phyloP scores from a whole-genome alignment of 2,113 vertebrate genomes.

The Platysternon megacephalum region DNA sequence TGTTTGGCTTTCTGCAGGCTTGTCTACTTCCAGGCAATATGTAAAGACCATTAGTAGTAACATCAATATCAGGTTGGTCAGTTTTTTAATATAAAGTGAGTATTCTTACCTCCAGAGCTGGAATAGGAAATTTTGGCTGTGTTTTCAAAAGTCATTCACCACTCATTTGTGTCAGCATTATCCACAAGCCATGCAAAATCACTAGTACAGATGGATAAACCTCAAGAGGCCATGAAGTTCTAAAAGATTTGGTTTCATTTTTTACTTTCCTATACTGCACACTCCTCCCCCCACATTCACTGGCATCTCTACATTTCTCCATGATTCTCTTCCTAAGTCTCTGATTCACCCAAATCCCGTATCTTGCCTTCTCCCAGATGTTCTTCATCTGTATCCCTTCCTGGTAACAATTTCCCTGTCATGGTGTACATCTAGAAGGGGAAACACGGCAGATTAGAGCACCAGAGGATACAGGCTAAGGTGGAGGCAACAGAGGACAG shows the following conservation, averaged over 20 bases:
- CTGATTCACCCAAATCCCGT: not conserved
- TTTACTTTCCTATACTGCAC: not conserved
- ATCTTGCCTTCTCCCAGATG: not conserved
- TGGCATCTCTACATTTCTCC: not conserved
- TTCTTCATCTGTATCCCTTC: not conserved
- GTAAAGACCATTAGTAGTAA: not conserved
- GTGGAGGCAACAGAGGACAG: not conserved
- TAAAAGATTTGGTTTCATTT: not conserved
- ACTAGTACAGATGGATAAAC: rapidly evolving
- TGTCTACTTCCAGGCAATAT: not conserved
- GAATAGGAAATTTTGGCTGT: not conserved
- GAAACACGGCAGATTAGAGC: not conserved
- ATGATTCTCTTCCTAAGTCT: not conserved
- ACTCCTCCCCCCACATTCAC: no score
- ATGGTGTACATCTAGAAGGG: not conserved
- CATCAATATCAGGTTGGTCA: not conserved
- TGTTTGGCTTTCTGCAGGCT: not conserved
- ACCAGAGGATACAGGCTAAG: rapidly evolving
- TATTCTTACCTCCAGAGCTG: not conserved
- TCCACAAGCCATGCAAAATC: not conserved
- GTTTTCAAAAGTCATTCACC: not conserved
- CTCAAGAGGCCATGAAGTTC: not conserved
- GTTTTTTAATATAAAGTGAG: not conserved
- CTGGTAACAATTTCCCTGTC: not conserved
- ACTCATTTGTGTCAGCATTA: not conserved